phyloP scores from a whole-genome alignment of 1,140 invertebrate species.

The Drosophila erecta region DNA sequence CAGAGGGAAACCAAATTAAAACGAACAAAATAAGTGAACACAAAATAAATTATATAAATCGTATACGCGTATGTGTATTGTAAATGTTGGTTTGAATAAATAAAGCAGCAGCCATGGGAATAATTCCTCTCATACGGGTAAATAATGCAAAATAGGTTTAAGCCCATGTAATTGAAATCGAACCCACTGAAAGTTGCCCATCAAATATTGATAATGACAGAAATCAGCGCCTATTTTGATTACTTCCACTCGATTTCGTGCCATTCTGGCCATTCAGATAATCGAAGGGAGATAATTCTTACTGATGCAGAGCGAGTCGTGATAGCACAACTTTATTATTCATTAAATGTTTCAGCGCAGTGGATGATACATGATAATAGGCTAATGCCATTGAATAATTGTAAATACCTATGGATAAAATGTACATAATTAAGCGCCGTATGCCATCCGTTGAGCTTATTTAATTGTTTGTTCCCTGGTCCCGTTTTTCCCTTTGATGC shows the following conservation, averaged over 20 bases:
- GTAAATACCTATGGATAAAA: not conserved
- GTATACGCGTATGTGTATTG: no score
- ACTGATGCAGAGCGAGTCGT: not conserved
- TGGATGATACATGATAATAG: not conserved
- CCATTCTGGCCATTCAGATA: not conserved
- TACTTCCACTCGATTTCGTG: constrained; percentile 25
- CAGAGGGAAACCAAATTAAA: constrained; percentile 30
- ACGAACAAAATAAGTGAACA: constrained; percentile 24
- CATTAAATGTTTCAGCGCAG: constrained; percentile 4
- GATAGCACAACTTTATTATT: constrained; percentile 9
- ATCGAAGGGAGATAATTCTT: constrained; percentile 4
- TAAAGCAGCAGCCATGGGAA: constrained; percentile 38
- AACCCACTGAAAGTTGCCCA: constrained; percentile 40
- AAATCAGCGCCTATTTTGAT: constrained; percentile 29
- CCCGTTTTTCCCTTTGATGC: no score
- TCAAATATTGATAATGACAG: constrained; percentile 50
- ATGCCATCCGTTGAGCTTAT: not conserved
- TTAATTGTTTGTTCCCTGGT: not conserved
- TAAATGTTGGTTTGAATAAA: constrained; percentile 33
- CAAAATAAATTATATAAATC: constrained; percentile 20
- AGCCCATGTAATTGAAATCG: constrained; percentile 32
- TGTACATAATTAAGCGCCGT: no score
- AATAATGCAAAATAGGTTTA: constrained; percentile 59
- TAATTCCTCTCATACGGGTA: constrained; percentile 65
- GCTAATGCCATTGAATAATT: not conserved